These are phyloP conservation scores for Corynorhinus townsendii DNA, from an alignment of 2,113 vertebrate genomes.

Conservation along the genomic window DNA sequence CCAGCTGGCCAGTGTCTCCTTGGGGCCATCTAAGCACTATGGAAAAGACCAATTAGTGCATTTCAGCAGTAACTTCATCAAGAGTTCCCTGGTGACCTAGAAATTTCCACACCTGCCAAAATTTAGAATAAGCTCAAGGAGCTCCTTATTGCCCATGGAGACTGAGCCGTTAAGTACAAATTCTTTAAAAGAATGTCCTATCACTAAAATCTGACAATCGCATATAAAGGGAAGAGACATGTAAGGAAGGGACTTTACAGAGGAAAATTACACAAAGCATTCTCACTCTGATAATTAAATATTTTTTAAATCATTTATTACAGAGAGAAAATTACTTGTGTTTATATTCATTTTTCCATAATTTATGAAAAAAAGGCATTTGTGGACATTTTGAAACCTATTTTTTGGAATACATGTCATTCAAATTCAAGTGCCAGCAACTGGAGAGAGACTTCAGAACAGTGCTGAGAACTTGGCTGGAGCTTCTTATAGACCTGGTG, in stretches of 20 bases:
- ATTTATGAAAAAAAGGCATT: not conserved
- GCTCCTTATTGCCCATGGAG: slow-evolving; percentile 29
- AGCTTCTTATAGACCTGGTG: slow-evolving; percentile 19
- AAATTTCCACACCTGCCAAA: slow-evolving; percentile 51
- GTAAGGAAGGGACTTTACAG: not conserved
- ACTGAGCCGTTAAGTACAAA: not conserved
- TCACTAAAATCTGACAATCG: not conserved
- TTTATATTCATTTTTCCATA: not conserved
- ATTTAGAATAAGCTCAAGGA: slow-evolving; percentile 50
- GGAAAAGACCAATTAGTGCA: slow-evolving; percentile 30
- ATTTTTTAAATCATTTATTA: not conserved
- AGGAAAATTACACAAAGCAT: not conserved
- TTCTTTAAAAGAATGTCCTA: slow-evolving; percentile 33
- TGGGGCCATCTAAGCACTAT: not conserved
- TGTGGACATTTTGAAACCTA: not conserved
- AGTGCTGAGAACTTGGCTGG: slow-evolving; percentile 29
- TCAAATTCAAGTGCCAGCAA: slow-evolving; percentile 34
- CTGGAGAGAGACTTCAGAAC: not conserved
- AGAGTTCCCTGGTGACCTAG: slow-evolving; percentile 15
- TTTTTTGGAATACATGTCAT: slow-evolving; percentile 18
- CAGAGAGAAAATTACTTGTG: not conserved
- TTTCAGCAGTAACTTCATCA: slow-evolving; percentile 43
- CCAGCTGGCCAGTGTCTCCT: not conserved
- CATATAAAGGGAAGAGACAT: not conserved
- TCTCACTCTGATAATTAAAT: not conserved